Evolutionary conservation across 2,797 vertebrate genomes (phyloP), one percentile per base, ranked within the genome.

Genomic region (Sphenodon punctatus): DNA sequence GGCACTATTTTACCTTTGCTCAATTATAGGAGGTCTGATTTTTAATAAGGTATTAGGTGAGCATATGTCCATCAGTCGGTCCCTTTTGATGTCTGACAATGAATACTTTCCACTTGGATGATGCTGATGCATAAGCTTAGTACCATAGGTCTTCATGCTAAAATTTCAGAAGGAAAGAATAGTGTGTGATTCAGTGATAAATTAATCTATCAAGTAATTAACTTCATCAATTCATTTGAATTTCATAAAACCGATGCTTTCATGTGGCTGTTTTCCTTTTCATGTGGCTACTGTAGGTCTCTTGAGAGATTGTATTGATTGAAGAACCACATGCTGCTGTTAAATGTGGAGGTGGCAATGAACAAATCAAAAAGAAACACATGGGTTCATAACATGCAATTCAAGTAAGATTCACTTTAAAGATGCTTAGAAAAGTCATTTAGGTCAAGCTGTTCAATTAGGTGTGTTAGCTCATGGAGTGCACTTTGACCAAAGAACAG

Each of bases 391-490:
- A 85, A 56, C 22, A 27, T n/a, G 27, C 23, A 59, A 48, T 84
- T 89, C 42, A 63, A 82, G 23, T 67, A 27, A 86, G 87, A 79
- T 10, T 19, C 56, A 67, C 75, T 93, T 87, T 25, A 74, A 72
- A 68, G 69, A 34, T 12, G 45, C 65, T 80, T 80, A 80, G 72
- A 60, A 83, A 82, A 20, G 46, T 60, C 56, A 1, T 7, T 30
- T 66, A 75, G 74, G 80, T 91, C 87, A 82, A 63, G 73, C 76
- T 72, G 45, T 64, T 48, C 82, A 87, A 84, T 84, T 87, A 83
- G 68, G 55, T 46, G 2, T 75, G 41, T 49, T 49, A 75, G 6
- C 22, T 65, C 73, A 66, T 83, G 74, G 63, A 8, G 75, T 79
- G n/a, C 60, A 1, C 74, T 91, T 78, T 77, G 48, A 66, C 75